phyloP scores from a whole-genome alignment of 2,888 invertebrate genomes.

The Diarsia mendica region DNA sequence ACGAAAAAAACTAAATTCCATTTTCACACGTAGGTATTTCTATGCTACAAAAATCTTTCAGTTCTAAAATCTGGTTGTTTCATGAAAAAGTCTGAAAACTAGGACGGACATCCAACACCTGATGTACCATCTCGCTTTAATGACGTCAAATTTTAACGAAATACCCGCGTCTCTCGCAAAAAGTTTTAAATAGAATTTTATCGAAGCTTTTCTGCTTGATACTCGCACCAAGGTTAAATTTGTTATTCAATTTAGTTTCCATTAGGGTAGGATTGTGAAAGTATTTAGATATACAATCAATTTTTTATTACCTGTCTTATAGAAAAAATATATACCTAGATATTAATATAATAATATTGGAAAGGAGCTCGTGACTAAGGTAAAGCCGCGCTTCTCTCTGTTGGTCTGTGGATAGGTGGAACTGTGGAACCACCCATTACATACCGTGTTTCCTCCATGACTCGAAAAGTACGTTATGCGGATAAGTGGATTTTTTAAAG shows the following conservation, averaged over 20 bases:
- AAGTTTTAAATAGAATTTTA: conserved; percentile 10
- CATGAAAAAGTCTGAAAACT: conserved; percentile 31
- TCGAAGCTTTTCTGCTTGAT: conserved; percentile 5
- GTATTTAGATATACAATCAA: not conserved
- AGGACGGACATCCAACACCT: conserved; percentile 20
- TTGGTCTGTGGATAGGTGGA: too few relatives aligned
- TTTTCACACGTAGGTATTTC: not conserved
- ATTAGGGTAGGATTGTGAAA: conserved; percentile 17
- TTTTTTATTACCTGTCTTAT: not conserved
- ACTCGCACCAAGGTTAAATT: conserved; percentile 2
- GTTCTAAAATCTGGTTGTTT: not conserved
- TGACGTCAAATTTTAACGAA: conserved; percentile 51
- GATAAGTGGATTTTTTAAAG: too few relatives aligned
- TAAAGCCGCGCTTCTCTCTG: too few relatives aligned
- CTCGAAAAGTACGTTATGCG: too few relatives aligned
- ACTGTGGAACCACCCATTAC: too few relatives aligned
- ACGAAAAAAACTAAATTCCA: not conserved
- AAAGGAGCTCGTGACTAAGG: too few relatives aligned
- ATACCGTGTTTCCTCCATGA: too few relatives aligned
- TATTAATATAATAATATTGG: too few relatives aligned
- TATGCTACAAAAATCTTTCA: not conserved
- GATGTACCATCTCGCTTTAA: conserved; percentile 32
- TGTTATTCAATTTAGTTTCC: conserved; percentile 16
- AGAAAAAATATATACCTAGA: too few relatives aligned
- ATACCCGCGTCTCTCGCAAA: conserved; percentile 5